These are phyloP conservation scores for Chaenodraco wilsoni DNA, from an alignment of 2,797 vertebrate genomes.

Conservation along the genomic window DNA sequence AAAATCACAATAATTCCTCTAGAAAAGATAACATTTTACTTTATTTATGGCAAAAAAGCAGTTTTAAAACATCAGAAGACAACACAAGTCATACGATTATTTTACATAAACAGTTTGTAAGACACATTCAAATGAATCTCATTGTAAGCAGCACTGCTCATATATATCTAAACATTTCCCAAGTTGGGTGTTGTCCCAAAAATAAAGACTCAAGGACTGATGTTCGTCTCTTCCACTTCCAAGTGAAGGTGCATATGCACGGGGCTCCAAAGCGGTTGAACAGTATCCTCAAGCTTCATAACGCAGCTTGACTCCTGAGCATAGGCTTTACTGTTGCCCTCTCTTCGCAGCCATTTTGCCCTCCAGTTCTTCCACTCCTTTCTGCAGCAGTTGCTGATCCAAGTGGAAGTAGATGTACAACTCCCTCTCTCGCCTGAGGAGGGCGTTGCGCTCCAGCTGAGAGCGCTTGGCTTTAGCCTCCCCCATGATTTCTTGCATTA, in stretches of 20 bases:
- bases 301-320: neutral
- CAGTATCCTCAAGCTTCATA: constrained; percentile 1
- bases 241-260: neutral
- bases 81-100: neutral
- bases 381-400: constrained; percentile 85
- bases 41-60: constrained; percentile 37
- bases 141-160: constrained; percentile 10
- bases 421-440: constrained; percentile 87
- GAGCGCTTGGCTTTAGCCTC: constrained; percentile 88
- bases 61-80: constrained; percentile 11
- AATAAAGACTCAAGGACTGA: neutral
- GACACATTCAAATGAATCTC: constrained; percentile 65
- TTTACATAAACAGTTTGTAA: constrained; percentile 4
- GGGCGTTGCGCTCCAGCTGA: constrained; percentile 83
- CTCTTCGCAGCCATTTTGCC: constrained; percentile 60
- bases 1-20: neutral
- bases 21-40: constrained; percentile 12
- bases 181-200: constrained; percentile 2
- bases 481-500: constrained; percentile 85
- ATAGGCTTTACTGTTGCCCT: constrained; percentile 32
- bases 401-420: constrained; percentile 91
- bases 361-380: constrained; percentile 88
- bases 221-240: constrained; percentile 2
- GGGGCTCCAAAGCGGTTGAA: no score
- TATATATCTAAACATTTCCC: neutral